Conservation (phyloP, 2,113 vertebrate genomes). For the Bothrops jararaca region DNA sequence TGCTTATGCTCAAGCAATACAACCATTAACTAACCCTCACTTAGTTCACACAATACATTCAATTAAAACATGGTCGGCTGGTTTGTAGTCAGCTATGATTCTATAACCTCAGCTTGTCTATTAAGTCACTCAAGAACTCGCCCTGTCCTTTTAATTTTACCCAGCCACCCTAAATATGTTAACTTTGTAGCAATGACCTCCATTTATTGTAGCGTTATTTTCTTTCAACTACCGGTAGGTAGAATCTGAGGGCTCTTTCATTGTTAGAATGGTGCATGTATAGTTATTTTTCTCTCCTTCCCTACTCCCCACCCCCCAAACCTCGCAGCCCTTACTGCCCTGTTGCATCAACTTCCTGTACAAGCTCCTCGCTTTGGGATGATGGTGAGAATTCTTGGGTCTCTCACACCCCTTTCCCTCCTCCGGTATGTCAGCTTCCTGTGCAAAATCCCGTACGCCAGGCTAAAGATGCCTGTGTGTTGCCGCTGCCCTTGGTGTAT, state of each 20-base stretch:
- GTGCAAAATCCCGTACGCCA: constrained; percentile 11
- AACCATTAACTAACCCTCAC: not conserved
- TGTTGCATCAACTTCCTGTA: constrained; percentile 54
- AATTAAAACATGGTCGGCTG: not conserved
- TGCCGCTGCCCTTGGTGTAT: constrained; percentile 7
- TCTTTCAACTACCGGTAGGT: not conserved
- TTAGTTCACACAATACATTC: not conserved
- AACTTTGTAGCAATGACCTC: not conserved
- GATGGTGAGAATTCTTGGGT: not conserved
- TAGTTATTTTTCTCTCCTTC: constrained; percentile 6
- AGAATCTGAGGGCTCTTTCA: not conserved
- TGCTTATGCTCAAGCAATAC: not conserved
- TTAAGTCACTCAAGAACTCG: not conserved
- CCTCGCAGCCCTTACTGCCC: constrained; percentile 21
- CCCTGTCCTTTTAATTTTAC: not conserved
- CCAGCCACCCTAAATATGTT: not conserved
- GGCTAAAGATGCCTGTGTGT: constrained; percentile 7
- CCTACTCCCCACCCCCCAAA: not conserved
- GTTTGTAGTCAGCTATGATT: not conserved
- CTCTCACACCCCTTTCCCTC: constrained; percentile 29
- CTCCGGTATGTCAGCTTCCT: constrained; percentile 29
- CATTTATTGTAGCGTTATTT: not conserved
- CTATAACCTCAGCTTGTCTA: not conserved
- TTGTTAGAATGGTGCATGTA: not conserved
- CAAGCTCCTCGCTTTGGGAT: constrained; percentile 27